These are phyloP conservation scores for Otus sunia DNA, from an alignment of 2,113 vertebrate species.

Conservation along the genomic window DNA sequence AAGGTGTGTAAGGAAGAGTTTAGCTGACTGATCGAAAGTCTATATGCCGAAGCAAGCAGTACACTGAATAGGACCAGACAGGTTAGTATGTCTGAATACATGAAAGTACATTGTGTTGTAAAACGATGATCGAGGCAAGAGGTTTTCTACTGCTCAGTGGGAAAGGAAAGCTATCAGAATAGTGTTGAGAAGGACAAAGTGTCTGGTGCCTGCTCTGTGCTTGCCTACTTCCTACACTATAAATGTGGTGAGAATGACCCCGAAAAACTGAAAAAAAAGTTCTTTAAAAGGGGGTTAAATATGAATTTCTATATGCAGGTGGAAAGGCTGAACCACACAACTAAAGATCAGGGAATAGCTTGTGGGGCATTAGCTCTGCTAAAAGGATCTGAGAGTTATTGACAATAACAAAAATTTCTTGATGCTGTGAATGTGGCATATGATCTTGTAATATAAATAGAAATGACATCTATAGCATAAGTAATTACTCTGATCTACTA, in stretches of 20 bases:
- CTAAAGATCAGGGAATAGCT: background rate
- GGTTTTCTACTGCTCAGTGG: background rate
- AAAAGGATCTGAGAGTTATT: background rate
- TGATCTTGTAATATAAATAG: background rate
- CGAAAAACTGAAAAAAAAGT: background rate
- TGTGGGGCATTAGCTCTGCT: background rate
- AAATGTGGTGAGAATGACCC: background rate
- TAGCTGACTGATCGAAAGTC: background rate
- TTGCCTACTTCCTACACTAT: background rate
- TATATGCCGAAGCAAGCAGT: background rate
- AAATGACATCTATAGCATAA: background rate
- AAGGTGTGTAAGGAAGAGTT: background rate
- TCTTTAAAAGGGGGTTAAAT: rapidly evolving
- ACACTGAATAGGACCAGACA: background rate
- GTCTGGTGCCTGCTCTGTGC: background rate
- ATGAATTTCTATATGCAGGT: background rate
- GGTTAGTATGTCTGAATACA: background rate
- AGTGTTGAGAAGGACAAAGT: background rate
- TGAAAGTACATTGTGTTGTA: too few relatives aligned
- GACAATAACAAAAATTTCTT: background rate
- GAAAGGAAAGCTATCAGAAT: background rate
- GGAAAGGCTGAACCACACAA: background rate
- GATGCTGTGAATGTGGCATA: background rate
- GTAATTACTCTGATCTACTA: background rate
- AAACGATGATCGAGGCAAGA: background rate